Evolutionary conservation across 2,888 invertebrate species (phyloP).

Genomic region (Drosophila seclusa): DNA sequence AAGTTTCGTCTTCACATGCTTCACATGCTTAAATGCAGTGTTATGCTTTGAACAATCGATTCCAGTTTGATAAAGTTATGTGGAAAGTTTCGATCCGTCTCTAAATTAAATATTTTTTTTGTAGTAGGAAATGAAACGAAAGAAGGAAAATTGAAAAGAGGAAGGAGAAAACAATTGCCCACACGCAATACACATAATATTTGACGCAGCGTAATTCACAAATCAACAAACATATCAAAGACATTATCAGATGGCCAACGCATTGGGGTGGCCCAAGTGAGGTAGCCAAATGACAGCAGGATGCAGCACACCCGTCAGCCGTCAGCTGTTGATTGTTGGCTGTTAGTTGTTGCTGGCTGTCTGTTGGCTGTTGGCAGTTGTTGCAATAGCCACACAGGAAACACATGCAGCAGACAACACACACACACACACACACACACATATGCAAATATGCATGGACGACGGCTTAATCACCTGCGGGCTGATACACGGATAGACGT

Average conservation of each 20-base stretch:
- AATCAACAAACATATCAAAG: slow-evolving; percentile 56
- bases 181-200: slow-evolving; percentile 21
- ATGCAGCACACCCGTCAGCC: slow-evolving; percentile 59
- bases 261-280: slow-evolving; percentile 46
- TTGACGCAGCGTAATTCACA: slow-evolving; percentile 33
- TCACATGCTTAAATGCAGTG: no score
- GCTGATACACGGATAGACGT: slow-evolving; percentile 66
- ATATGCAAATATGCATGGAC: slow-evolving; percentile 42
- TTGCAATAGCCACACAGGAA: slow-evolving; percentile 35
- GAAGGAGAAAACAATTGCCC: neutral
- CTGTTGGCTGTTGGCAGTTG: slow-evolving; percentile 31
- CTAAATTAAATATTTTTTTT: no score
- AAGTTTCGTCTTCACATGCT: no score
- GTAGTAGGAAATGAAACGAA: neutral
- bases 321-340: slow-evolving; percentile 32
- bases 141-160: neutral
- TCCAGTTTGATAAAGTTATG: no score
- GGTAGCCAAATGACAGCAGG: slow-evolving; percentile 78
- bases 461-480: slow-evolving; percentile 82
- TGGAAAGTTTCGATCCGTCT: no score
- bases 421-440: slow-evolving; percentile 15
- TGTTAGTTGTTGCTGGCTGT: slow-evolving; percentile 37
- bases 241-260: slow-evolving; percentile 60
- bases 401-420: slow-evolving; percentile 24
- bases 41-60: no score